Percentiles rank a stretch among this genome's conserved stretches.
These are phyloP conservation scores for Myotis pilosus DNA, from an alignment of 2,797 vertebrate genomes.

Conservation along the genomic window DNA sequence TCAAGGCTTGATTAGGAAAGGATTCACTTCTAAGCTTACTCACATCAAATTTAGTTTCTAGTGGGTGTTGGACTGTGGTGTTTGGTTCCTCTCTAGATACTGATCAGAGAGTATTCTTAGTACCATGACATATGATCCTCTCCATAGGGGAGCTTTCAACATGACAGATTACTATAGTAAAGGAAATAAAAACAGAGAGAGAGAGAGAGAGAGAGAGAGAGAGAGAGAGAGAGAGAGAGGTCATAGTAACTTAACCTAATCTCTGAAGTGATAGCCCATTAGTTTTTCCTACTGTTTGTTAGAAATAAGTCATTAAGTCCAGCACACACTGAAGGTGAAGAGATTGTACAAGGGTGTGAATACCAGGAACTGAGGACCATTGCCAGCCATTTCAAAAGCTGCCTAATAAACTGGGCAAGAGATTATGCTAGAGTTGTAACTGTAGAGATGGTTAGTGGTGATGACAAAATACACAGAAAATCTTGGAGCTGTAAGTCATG, in stretches of 20 bases:
- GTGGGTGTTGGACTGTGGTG: background rate
- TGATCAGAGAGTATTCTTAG: background rate
- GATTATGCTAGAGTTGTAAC: background rate
- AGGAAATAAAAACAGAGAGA: background rate
- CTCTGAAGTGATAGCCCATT: background rate
- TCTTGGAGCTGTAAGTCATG: background rate
- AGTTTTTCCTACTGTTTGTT: background rate
- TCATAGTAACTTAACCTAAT: background rate
- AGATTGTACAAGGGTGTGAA: background rate
- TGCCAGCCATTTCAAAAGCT: background rate
- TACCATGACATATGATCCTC: background rate
- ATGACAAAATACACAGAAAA: background rate
- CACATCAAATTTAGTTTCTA: background rate
- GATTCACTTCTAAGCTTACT: background rate
- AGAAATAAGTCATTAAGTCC: conserved; percentile 7
- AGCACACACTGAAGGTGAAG: background rate
- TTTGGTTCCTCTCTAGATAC: background rate
- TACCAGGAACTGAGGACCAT: background rate
- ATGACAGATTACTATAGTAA: background rate
- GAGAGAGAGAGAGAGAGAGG: background rate
- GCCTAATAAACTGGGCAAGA: background rate
- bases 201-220: background rate
- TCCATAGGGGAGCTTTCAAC: background rate
- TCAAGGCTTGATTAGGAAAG: background rate
- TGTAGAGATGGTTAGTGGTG: background rate